These are phyloP conservation scores for Cossypha caffra DNA, from an alignment of 2,797 vertebrate genomes.

Conservation along the genomic window DNA sequence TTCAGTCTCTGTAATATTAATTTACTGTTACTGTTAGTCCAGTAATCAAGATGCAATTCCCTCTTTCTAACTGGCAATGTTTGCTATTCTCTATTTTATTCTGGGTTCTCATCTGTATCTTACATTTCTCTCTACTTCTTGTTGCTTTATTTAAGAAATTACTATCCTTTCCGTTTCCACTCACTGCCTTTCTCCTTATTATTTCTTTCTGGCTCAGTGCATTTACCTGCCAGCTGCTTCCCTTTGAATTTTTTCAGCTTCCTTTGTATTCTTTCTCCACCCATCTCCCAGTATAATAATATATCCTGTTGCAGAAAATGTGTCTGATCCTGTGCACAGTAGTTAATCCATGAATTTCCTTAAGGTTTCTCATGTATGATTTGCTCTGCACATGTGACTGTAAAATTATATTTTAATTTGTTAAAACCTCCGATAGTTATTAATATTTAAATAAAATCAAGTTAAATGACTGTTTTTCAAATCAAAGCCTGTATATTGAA, in stretches of 20 bases:
- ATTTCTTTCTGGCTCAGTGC: slow-evolving; percentile 57
- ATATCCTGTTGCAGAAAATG: slow-evolving; percentile 57
- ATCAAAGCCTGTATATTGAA: slow-evolving; percentile 43
- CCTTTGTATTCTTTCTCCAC: slow-evolving; percentile 62
- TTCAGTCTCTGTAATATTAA: background rate
- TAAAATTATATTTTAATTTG: slow-evolving; percentile 68
- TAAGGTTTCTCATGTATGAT: slow-evolving; percentile 24
- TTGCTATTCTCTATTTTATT: background rate
- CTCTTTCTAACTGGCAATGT: background rate
- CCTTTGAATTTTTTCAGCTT: slow-evolving; percentile 57
- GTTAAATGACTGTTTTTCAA: slow-evolving; percentile 54
- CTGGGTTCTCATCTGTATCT: background rate
- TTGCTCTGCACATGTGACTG: slow-evolving; percentile 34
- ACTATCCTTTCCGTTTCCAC: slow-evolving; percentile 34
- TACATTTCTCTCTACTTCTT: slow-evolving; percentile 30
- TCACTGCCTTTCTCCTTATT: slow-evolving; percentile 51
- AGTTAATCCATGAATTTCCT: slow-evolving; percentile 61
- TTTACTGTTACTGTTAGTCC: background rate
- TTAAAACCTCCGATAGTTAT: slow-evolving; percentile 57
- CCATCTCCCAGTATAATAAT: slow-evolving; percentile 58
- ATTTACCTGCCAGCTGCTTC: slow-evolving; percentile 61
- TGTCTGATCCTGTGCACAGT: slow-evolving; percentile 31
- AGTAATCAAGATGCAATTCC: background rate
- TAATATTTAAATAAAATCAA: slow-evolving; percentile 67
- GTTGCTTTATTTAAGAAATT: slow-evolving; percentile 63